Evolutionary conservation across 2,888 invertebrate species (phyloP).

Genomic region (Tenthredo livida): DNA sequence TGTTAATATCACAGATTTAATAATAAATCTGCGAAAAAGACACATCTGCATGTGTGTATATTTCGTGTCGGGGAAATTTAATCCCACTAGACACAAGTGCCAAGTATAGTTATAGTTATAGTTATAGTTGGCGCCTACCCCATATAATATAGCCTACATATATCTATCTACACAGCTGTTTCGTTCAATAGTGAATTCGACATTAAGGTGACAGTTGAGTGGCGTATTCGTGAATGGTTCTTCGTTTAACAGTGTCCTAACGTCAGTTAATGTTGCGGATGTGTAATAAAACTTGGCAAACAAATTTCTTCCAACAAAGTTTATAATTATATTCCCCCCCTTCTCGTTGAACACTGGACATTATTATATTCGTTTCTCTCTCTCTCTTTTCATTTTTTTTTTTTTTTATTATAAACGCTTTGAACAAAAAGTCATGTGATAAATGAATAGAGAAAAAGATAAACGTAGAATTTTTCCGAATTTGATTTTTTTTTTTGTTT

Average conservation of each 20-base stretch:
- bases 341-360: background rate
- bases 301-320: background rate
- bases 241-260: background rate
- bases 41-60: background rate
- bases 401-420: no score
- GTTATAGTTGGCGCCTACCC: background rate
- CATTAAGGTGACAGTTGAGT: conserved; percentile 25
- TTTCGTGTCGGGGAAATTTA: background rate
- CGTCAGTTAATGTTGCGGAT: background rate
- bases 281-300: background rate
- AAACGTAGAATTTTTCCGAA: no score
- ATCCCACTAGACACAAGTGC: background rate
- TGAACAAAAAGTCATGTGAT: no score
- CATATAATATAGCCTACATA: background rate
- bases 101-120: background rate
- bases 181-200: conserved; percentile 6
- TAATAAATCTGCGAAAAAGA: no score
- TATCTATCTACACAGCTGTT: background rate
- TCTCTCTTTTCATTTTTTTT: no score
- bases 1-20: no score
- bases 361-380: background rate
- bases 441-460: no score
- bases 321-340: background rate
- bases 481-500: no score
- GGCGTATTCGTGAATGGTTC: conserved; percentile 15